Base-by-base conservation (phyloP, 2,797 vertebrate genomes). In the Carcharodon carcharias region DNA sequence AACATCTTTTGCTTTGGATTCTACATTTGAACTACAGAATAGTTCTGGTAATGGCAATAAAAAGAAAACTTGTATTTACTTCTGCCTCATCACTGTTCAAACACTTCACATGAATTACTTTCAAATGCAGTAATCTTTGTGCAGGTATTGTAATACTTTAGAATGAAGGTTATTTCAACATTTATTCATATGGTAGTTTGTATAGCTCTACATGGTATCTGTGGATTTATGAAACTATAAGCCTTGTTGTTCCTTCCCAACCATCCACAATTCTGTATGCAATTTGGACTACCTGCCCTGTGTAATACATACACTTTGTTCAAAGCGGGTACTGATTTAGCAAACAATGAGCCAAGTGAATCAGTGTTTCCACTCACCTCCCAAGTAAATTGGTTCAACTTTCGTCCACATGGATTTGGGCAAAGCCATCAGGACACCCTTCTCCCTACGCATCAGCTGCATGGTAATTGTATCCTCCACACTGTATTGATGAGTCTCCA, bases 371-470 rank as follows among this genome's bases (percentile, higher is more conserved):
- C 16, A 96, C 97, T 98, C 96, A 99, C 99, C 99, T 98, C 98
- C 98, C 87, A 99, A 97, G 96, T 98, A 98, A 97, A 99, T 98
- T 96, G 99, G 99, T 97, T 99, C 98, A 97, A 99, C 98, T 96
- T 99, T 98, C 97, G 98, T 98, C 99, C 99, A 99, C 97, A 99
- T 98, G 89, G 98, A 98, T 97, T 99, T 99, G 28, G 99, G 99
- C 98, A 99, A 98, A 31, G 99, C 98, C 97, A 99, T 98, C 97
- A 99, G 97, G 88, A 98, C 98, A 31, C 99, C 99, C 96, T 99
- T 99, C 97, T 99, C 99, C 96, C 99, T 98, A 89, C 98, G 98
- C 99, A 99, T 99, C 97, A 99, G 98, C 95, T 98, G 98, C 99
- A 99, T 99, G 0, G 99, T 99, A 97, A 99, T 99, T 92, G 97